Conservation (phyloP, 1,140 invertebrate genomes). For the Drosophila navojoa region DNA sequence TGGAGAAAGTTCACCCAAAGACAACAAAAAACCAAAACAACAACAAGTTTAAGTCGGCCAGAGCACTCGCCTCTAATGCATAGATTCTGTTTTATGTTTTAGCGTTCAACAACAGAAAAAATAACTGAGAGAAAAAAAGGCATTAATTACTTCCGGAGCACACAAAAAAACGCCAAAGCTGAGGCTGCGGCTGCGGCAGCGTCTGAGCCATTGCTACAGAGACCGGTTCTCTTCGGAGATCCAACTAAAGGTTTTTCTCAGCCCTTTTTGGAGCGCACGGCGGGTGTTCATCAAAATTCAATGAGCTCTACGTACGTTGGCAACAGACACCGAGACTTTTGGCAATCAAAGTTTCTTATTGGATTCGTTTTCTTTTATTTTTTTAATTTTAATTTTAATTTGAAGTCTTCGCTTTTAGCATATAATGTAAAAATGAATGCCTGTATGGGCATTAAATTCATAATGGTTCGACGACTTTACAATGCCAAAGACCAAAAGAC, state of each 20-base stretch:
- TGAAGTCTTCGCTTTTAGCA: constrained; percentile 8
- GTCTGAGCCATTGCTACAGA: constrained; percentile 6
- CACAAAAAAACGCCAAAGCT: constrained; percentile 43
- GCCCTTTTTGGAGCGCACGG: constrained; percentile 30
- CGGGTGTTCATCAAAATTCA: constrained; percentile 81
- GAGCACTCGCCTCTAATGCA: constrained; percentile 47
- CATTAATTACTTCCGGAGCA: constrained; percentile 80
- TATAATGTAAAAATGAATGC: constrained; percentile 34
- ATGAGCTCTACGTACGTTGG: constrained; percentile 44
- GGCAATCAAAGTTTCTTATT: constrained; percentile 42
- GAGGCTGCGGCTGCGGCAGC: not conserved
- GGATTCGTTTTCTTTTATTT: constrained; percentile 46
- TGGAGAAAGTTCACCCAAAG: constrained; percentile 36
- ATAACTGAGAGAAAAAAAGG: constrained; percentile 41
- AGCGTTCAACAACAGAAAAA: constrained; percentile 51
- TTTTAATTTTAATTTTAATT: not conserved
- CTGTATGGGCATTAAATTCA: constrained; percentile 10
- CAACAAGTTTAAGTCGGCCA: constrained; percentile 14
- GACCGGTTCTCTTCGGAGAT: constrained; percentile 32
- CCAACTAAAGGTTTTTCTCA: constrained; percentile 50
- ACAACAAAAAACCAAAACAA: constrained; percentile 20
- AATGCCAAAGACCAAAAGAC: not conserved
- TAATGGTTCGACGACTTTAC: constrained; percentile 42
- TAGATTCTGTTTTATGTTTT: constrained; percentile 74
- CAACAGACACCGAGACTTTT: constrained; percentile 20